Evolutionary conservation across 1,140 invertebrate genomes (phyloP), one percentile per base, ranked within the genome.

Genomic region (Bombus confusus): DNA sequence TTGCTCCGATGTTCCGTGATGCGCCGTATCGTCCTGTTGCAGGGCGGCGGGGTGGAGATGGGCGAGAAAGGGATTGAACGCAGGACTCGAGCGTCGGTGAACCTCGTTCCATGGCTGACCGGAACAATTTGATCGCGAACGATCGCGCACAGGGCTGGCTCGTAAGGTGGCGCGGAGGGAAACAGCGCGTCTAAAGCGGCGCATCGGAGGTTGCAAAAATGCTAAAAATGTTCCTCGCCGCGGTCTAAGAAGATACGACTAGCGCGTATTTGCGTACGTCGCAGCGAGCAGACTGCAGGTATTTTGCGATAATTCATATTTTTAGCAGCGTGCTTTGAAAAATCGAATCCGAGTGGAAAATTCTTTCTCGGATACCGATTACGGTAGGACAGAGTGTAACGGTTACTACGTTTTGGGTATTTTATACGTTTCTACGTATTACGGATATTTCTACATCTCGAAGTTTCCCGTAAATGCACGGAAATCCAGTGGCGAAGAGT

Each of bases 41-140:
- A 8, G 18, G 18, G 43, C 15, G 22, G 13, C 22, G 13, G 43
- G 22, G 10, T 12, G 8, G 0, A 57, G 37, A 64, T 62, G 12
- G 31, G n/a, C 3, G 10, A 39, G 59, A 78, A 78, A 59, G 15
- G 39, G 25, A 34, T 73, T 80, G n/a, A 43, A 25, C 22, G 39
- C 12, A 18, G 6, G 34, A 41, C 25, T 31, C 6, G 6, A 43
- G 64, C 10, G 18, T 3, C 57, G 4, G 12, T 13, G 68, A 59
- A 59, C 25, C 79, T 72, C 18, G 18, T 10, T 10, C 12, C 5
- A 59, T n/a, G 37, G 10, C 64, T 72, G 68, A 41, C 47, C 37
- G 52, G 68, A 80, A 71, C 57, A 41, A 80, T 80, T 80, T 72
- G 25, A 47, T 79, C n/a, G 76, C 62, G 47, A 71, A 39, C 34